Conservation (phyloP, 1,140 invertebrate genomes). For the Delia radicum region DNA sequence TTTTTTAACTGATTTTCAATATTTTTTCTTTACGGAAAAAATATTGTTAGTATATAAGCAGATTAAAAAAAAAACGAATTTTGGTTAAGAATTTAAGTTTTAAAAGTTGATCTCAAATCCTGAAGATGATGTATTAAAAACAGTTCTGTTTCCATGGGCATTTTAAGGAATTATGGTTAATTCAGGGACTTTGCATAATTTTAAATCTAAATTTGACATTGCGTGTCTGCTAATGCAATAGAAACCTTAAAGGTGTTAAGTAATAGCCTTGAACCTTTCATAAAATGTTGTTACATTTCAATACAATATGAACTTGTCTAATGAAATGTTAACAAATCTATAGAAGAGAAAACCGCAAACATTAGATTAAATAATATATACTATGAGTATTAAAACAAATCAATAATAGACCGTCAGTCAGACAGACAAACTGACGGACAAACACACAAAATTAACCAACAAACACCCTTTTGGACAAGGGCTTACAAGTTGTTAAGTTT, state of each 20-base stretch:
- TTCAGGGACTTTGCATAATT: too few species aligned
- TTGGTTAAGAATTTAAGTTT: too few species aligned
- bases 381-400: not conserved
- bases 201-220: not conserved
- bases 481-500: not conserved
- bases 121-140: too few species aligned
- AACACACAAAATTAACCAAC: not conserved
- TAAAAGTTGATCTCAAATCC: too few species aligned
- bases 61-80: too few species aligned
- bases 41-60: too few species aligned
- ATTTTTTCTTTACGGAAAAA: too few species aligned
- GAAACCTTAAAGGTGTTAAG: not conserved
- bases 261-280: not conserved
- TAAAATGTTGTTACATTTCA: not conserved
- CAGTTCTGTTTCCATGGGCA: too few species aligned
- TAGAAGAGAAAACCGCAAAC: not conserved
- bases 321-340: not conserved
- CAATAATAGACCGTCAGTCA: too few species aligned
- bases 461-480: not conserved
- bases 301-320: not conserved
- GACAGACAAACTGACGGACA: not conserved
- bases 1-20: too few species aligned
- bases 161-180: too few species aligned
- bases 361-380: not conserved
- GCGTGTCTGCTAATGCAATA: not conserved